Percentiles rank a stretch among this genome's conserved stretches.
Evolutionary conservation across 2,113 vertebrate genomes (phyloP).

Genomic region (Rhizomys pruinosus): DNA sequence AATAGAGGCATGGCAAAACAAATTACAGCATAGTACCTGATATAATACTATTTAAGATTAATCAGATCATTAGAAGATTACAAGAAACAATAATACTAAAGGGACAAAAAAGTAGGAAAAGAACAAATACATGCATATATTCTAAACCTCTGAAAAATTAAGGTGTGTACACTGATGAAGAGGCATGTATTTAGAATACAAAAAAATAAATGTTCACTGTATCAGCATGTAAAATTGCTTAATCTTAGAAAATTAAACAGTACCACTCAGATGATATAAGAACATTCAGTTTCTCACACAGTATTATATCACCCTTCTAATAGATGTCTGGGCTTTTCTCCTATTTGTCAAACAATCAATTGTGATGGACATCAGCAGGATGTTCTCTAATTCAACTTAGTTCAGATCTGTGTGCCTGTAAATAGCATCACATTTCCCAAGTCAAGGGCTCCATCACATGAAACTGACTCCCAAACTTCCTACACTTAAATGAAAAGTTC

Average conservation of each 20-base stretch:
- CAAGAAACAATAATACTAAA: background rate
- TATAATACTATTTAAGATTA: background rate
- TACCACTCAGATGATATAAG: background rate
- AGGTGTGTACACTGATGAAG: background rate
- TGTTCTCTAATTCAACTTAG: too few species aligned
- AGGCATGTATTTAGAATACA: background rate
- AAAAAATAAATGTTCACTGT: background rate
- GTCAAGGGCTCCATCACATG: too few species aligned
- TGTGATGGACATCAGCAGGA: too few species aligned
- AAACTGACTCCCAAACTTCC: too few species aligned
- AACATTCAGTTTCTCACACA: too few species aligned
- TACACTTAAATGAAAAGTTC: too few species aligned
- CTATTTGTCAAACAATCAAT: too few species aligned
- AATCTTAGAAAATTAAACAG: background rate
- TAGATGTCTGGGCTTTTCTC: too few species aligned
- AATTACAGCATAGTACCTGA: background rate
- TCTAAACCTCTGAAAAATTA: constrained; percentile 30
- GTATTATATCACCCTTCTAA: too few species aligned
- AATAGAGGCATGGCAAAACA: background rate
- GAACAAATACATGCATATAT: background rate
- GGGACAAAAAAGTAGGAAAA: too few species aligned
- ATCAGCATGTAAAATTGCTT: background rate
- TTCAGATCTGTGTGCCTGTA: too few species aligned
- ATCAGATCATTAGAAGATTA: background rate
- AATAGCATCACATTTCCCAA: too few species aligned